A percentile compares a stretch with the other conserved stretches of the same genome.
phyloP scores from a whole-genome alignment of 2,888 invertebrate genomes.

The Vanessa cardui region DNA sequence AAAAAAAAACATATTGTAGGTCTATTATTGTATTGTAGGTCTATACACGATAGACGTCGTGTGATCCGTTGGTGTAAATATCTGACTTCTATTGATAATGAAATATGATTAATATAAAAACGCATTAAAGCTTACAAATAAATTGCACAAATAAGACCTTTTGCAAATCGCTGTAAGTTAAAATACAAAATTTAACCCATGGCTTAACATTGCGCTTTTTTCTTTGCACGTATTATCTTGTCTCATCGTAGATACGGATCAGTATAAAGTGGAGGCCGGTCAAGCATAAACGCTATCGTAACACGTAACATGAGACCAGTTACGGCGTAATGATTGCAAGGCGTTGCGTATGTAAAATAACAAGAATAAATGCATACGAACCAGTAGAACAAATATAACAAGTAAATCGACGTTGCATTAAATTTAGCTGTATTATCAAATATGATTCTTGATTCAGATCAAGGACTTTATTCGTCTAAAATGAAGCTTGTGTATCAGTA shows the following conservation, averaged over 20 bases:
- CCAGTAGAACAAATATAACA: constrained; percentile 17
- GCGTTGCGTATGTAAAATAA: constrained; percentile 32
- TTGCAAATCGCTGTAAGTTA: background rate
- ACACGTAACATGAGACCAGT: constrained; percentile 37
- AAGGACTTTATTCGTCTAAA: background rate
- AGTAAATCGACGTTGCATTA: background rate
- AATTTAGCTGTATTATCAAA: background rate
- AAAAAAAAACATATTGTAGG: too few relatives aligned
- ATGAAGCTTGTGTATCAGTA: too few relatives aligned
- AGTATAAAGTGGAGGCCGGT: constrained; percentile 23
- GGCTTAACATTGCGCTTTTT: background rate
- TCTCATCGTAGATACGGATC: constrained; percentile 10
- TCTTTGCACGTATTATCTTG: constrained; percentile 1
- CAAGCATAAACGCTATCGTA: constrained; percentile 32
- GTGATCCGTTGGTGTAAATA: too few relatives aligned
- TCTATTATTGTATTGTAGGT: too few relatives aligned
- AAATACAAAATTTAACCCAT: background rate
- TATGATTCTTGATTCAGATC: background rate
- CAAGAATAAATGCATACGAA: constrained; percentile 21
- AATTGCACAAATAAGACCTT: background rate
- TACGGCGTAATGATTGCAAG: constrained; percentile 33
- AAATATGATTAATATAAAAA: background rate
- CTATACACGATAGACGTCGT: too few relatives aligned
- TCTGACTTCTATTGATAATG: background rate
- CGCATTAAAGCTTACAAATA: background rate